A percentile compares a stretch with the other conserved stretches of the same genome.
Conservation (phyloP, 2,113 vertebrate genomes). For the Natator depressus region DNA sequence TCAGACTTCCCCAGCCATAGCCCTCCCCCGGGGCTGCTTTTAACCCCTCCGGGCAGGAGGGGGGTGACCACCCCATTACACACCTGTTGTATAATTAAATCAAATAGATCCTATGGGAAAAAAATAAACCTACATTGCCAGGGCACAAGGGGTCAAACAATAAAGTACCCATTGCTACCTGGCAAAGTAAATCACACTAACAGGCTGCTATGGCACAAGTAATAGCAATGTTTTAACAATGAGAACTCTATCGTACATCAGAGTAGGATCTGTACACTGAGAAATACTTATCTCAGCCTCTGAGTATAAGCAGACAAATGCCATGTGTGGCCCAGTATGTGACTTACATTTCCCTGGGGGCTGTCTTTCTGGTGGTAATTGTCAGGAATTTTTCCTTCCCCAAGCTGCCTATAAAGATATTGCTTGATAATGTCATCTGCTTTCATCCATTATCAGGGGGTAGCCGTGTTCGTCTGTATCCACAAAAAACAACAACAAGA, state of each 20-base stretch:
- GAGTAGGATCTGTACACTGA: conserved; percentile 33
- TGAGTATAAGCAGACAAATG: conserved; percentile 13
- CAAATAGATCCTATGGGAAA: conserved; percentile 60
- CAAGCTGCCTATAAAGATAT: background rate
- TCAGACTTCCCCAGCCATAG: no score
- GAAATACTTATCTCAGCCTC: conserved; percentile 56
- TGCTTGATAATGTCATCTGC: conserved; percentile 38
- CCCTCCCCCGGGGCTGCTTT: no score
- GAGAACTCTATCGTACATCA: conserved; percentile 63
- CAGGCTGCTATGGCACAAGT: conserved; percentile 49
- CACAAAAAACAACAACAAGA: no score
- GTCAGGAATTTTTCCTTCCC: background rate
- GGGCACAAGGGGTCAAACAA: conserved; percentile 69
- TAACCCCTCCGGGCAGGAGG: no score
- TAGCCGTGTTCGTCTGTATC: no score
- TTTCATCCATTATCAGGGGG: background rate
- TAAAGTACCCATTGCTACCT: conserved; percentile 66
- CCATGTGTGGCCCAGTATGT: background rate
- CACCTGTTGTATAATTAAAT: conserved; percentile 63
- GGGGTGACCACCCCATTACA: no score
- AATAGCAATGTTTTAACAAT: conserved; percentile 72
- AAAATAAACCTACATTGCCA: background rate
- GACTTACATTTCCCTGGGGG: conserved; percentile 62
- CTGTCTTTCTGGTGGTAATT: background rate
- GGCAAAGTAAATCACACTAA: conserved; percentile 72